Conservation (phyloP, 2,113 vertebrate species). For the human (Homo sapiens) region GRCh38 chr7:22064001-22064500, state of each 20-base stretch:
- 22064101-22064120: neutral
- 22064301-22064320: neutral
- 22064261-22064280: neutral
- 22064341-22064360: neutral
- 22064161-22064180: neutral
- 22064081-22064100: neutral
- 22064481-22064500: neutral
- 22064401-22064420: neutral
- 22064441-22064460: neutral
- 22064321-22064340: neutral
- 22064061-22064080: neutral
- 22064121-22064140: neutral
- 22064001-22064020: neutral
- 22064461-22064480: neutral
- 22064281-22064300: neutral
- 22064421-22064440: neutral
- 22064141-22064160: slow-evolving; percentile 9
- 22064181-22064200: neutral
- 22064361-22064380: neutral
- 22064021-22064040: neutral
- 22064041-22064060: neutral
- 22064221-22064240: neutral
- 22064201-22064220: neutral
- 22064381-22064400: neutral
- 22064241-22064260: neutral